phyloP scores from a whole-genome alignment of 2,888 invertebrate species.

The Aricia artaxerxes region DNA sequence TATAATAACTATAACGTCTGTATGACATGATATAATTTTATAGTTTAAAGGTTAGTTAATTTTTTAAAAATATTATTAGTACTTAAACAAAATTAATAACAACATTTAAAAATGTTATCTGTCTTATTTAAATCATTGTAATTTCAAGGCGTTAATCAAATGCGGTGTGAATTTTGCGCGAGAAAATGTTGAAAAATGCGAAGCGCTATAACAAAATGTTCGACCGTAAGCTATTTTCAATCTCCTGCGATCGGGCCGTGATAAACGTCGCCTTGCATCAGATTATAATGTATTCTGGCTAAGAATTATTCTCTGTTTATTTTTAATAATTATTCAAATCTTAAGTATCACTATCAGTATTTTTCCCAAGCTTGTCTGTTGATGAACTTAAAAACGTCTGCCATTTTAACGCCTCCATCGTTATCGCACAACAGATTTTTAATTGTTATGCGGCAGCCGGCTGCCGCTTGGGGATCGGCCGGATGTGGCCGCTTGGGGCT shows the following conservation, averaged over 20 bases:
- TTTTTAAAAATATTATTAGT: too few species aligned
- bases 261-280: constrained; percentile 12
- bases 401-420: too few species aligned
- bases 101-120: background rate
- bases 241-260: constrained; percentile 12
- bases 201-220: constrained; percentile 11
- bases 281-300: background rate
- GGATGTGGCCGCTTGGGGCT: too few species aligned
- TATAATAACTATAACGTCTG: too few species aligned
- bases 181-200: constrained; percentile 17
- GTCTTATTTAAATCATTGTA: background rate
- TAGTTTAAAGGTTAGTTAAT: too few species aligned
- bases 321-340: constrained; percentile 1
- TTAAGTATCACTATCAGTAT: background rate
- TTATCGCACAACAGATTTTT: too few species aligned
- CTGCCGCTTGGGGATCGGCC: too few species aligned
- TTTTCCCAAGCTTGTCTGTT: too few species aligned
- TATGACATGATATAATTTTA: too few species aligned
- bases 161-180: background rate
- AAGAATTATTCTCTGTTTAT: background rate
- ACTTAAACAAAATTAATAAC: too few species aligned
- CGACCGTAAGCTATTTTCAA: constrained; percentile 22
- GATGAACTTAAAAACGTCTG: background rate
- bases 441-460: too few species aligned
- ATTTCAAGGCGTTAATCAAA: background rate